A percentile compares a stretch with the other conserved stretches of the same genome.
Evolutionary conservation across 1,140 invertebrate genomes (phyloP).

Genomic region (Heliothis virescens): DNA sequence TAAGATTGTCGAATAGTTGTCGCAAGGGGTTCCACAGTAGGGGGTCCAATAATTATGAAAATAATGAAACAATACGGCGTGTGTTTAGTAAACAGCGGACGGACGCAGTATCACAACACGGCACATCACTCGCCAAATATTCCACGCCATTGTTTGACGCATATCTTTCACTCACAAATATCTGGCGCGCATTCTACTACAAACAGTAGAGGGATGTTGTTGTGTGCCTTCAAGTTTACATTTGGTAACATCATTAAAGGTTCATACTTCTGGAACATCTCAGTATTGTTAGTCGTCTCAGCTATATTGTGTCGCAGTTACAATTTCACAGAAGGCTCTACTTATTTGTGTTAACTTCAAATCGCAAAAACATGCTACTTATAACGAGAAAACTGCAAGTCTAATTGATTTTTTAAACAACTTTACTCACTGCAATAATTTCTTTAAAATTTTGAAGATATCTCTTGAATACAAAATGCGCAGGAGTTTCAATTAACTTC

Average conservation of each 20-base stretch:
- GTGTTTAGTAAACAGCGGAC: slow-evolving; percentile 63
- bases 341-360: too few relatives aligned
- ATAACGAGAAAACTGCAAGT: too few relatives aligned
- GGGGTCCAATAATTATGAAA: slow-evolving; percentile 39
- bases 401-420: too few relatives aligned
- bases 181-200: background rate
- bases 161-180: slow-evolving; percentile 26
- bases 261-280: background rate
- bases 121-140: slow-evolving; percentile 51
- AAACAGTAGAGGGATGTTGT: background rate
- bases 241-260: too few relatives aligned
- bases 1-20: background rate
- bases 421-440: too few relatives aligned
- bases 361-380: too few relatives aligned
- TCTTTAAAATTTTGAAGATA: background rate
- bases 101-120: slow-evolving; percentile 57
- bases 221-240: background rate
- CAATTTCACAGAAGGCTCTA: too few relatives aligned
- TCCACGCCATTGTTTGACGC: slow-evolving; percentile 48
- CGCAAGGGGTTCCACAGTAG: slow-evolving; percentile 45
- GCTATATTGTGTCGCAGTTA: too few relatives aligned
- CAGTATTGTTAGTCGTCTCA: background rate
- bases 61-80: slow-evolving; percentile 48
- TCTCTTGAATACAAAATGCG: too few relatives aligned
- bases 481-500: background rate